phyloP scores from a whole-genome alignment of 2,797 vertebrate genomes.

The Leuciscus waleckii region DNA sequence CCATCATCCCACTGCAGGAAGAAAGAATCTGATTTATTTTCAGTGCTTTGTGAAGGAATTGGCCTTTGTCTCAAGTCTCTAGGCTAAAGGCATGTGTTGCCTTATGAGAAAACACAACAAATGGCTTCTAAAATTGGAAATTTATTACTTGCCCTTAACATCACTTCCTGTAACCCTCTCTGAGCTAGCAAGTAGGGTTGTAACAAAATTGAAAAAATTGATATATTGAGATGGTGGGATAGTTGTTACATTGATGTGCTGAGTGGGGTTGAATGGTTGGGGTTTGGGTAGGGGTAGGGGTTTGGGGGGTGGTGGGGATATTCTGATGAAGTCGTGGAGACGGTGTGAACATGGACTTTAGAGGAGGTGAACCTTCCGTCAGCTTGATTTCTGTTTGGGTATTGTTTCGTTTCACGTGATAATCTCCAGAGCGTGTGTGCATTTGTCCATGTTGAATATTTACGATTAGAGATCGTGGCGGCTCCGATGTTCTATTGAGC shows the following conservation, averaged over 20 bases:
- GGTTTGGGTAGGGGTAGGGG: no score
- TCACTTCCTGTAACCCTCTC: constrained; percentile 16
- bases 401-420: no score
- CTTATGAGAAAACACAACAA: constrained; percentile 35
- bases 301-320: no score
- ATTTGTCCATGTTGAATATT: no score
- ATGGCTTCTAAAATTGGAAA: constrained; percentile 30
- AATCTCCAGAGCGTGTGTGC: no score
- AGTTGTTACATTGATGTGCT: neutral
- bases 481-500: no score
- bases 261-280: no score
- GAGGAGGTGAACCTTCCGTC: no score
- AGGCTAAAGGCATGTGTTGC: constrained; percentile 24
- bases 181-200: neutral
- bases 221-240: neutral
- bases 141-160: constrained; percentile 18
- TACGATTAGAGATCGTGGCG: no score
- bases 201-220: neutral
- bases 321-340: no score
- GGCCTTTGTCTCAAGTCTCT: constrained; percentile 19
- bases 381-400: no score
- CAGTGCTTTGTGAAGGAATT: neutral
- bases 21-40: constrained; percentile 36
- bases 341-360: no score
- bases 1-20: constrained; percentile 14